phyloP scores from a whole-genome alignment of 2,797 vertebrate genomes.

The Okamejei kenojei region DNA sequence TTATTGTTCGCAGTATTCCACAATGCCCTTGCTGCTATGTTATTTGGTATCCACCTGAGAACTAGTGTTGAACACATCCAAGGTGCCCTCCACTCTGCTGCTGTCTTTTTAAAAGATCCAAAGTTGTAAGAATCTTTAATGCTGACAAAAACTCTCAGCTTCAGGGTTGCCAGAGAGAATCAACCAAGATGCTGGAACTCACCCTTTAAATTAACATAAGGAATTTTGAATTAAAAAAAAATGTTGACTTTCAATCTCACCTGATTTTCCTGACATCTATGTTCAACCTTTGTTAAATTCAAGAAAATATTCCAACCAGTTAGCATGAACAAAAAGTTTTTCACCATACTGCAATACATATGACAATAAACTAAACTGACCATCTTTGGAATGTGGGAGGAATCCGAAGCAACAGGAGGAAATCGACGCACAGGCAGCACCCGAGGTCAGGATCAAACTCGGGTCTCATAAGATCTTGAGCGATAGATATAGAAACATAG shows the following conservation, averaged over 20 bases:
- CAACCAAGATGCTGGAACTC: not conserved
- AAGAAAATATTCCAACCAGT: not conserved
- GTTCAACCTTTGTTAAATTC: not conserved
- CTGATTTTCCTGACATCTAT: not conserved
- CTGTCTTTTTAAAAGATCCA: not conserved
- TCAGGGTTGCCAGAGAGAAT: not conserved
- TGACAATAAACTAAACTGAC: too few species aligned
- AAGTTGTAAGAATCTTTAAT: not conserved
- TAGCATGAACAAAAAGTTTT: too few species aligned
- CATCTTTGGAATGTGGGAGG: too few species aligned
- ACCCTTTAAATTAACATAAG: not conserved
- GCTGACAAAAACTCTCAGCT: not conserved
- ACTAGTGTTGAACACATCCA: not conserved
- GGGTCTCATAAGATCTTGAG: too few species aligned
- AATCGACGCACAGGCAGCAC: too few species aligned
- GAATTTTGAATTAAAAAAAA: not conserved
- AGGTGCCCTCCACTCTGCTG: not conserved
- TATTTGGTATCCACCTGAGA: not conserved
- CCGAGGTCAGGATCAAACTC: too few species aligned
- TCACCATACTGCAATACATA: too few species aligned
- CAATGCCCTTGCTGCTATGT: too few species aligned
- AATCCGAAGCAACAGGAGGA: too few species aligned
- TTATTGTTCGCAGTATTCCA: too few species aligned
- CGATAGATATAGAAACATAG: too few species aligned
- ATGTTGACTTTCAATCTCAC: not conserved